Conservation (phyloP, 1,140 invertebrate genomes). For the Leptinotarsa lineolata region DNA sequence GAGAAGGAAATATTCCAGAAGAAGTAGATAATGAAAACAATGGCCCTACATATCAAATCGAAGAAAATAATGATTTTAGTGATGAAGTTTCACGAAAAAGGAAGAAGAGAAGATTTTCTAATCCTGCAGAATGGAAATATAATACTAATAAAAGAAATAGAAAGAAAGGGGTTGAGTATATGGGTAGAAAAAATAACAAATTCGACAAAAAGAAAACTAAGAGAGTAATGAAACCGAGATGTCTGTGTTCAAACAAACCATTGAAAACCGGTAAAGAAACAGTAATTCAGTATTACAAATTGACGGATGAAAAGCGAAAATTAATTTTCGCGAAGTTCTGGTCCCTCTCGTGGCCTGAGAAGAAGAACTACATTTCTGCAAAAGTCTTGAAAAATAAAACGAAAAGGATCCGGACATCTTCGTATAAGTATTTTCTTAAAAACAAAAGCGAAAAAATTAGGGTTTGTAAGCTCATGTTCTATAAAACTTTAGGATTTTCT, state of each 20-base stretch:
- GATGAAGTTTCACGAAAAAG: constrained; percentile 12
- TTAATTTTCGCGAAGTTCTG: background rate
- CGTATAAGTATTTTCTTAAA: too few species aligned
- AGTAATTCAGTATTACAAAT: background rate
- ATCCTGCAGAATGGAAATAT: constrained; percentile 10
- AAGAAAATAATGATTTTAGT: constrained; percentile 7
- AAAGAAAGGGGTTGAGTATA: background rate
- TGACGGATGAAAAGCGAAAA: background rate
- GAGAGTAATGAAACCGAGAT: background rate
- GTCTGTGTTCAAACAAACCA: background rate
- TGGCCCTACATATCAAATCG: constrained; percentile 3
- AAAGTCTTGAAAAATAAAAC: too few species aligned
- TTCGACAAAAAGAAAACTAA: background rate
- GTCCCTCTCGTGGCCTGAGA: background rate
- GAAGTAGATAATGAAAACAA: constrained; percentile 6
- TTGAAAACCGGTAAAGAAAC: background rate
- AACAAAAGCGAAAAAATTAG: too few species aligned
- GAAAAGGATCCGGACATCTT: too few species aligned
- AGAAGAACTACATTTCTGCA: background rate
- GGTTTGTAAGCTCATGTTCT: background rate
- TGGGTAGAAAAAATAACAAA: background rate
- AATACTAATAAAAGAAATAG: constrained; percentile 11
- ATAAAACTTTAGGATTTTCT: background rate
- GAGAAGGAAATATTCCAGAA: background rate
- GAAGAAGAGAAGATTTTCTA: background rate